Evolutionary conservation across 2,113 vertebrate genomes (phyloP).

Genomic region (Myiozetetes cayanensis): DNA sequence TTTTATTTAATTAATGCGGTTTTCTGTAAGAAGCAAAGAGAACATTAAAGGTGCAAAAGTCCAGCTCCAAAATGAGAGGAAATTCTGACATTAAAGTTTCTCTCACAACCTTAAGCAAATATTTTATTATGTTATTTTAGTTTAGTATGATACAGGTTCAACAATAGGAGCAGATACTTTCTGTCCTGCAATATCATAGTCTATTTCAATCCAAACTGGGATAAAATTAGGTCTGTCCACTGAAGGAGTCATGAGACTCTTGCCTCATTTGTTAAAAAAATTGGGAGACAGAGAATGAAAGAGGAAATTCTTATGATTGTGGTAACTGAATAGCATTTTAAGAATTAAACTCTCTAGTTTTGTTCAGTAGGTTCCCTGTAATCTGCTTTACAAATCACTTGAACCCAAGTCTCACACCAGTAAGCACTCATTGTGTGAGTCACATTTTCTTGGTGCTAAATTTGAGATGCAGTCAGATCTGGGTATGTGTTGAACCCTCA

Average conservation of each 20-base stretch:
- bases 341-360: not conserved
- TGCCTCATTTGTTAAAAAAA: not conserved
- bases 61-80: not conserved
- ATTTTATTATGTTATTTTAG: not conserved
- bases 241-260: not conserved
- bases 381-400: not conserved
- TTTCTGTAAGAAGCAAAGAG: not conserved
- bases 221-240: not conserved
- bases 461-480: not conserved
- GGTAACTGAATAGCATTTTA: not conserved
- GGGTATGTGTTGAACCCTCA: accelerated
- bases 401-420: not conserved
- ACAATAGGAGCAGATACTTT: not conserved
- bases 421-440: not conserved
- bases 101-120: not conserved
- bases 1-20: not conserved
- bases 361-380: not conserved
- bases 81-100: not conserved
- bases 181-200: not conserved
- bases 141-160: not conserved
- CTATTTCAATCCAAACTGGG: not conserved
- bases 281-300: not conserved
- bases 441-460: not conserved
- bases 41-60: not conserved
- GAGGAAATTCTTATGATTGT: not conserved